Evolutionary conservation across 1,140 invertebrate genomes (phyloP).

Genomic region (Pseudomyrmex pallidus): DNA sequence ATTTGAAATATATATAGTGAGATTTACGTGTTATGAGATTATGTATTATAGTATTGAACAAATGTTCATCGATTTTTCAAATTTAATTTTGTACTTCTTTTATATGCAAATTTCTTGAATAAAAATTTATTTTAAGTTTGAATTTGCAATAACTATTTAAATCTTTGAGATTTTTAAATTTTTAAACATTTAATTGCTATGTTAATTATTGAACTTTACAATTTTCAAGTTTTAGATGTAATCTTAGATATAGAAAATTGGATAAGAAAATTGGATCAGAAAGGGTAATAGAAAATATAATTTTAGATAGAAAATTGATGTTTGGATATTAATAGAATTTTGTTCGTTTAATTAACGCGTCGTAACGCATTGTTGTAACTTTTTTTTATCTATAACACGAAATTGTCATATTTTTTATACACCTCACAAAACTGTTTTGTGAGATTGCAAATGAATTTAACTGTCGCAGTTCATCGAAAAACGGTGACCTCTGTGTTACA

Average conservation of each 20-base stretch:
- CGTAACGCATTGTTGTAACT: not conserved
- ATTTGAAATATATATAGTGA: not conserved
- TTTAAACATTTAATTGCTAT: not conserved
- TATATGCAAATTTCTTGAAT: no score
- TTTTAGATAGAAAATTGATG: not conserved
- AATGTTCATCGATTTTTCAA: no score
- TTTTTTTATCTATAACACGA: not conserved
- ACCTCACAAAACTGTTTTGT: conserved; percentile 43
- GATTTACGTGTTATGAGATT: no score
- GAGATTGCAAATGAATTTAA: conserved; percentile 51
- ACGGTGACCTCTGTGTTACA: not conserved
- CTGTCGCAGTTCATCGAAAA: conserved; percentile 20
- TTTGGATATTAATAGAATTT: conserved; percentile 1
- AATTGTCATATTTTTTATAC: conserved; percentile 28
- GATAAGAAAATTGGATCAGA: no score
- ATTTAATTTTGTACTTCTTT: no score
- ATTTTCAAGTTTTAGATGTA: not conserved
- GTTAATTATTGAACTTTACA: not conserved
- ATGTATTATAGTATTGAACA: not conserved
- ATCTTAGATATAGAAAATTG: not conserved
- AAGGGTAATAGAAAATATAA: no score
- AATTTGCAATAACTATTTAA: not conserved
- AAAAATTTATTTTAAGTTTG: no score
- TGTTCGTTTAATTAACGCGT: not conserved
- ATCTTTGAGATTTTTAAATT: not conserved